Evolutionary conservation across 2,888 invertebrate genomes (phyloP), one percentile per base, ranked within the genome.

Genomic region (Tenthredo scrophulariae): DNA sequence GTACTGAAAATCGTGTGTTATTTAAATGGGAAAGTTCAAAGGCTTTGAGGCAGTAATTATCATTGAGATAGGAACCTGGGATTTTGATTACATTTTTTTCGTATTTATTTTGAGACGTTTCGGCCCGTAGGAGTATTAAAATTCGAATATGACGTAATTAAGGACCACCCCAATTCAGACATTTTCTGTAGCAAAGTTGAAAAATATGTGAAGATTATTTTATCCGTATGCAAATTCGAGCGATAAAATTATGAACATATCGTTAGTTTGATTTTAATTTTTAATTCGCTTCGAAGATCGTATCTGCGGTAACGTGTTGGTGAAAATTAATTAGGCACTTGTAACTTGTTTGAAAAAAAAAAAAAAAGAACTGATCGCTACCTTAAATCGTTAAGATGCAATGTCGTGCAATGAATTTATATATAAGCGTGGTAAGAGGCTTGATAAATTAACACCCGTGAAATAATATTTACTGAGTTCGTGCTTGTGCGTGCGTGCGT

Each of bases 371-470:
- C 22, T 22, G 72, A 74, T 74, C 72, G 62, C 80, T 77, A 80
- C n/a, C 26, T 80, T n/a, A 80, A 80, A 80, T 80, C 80, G 80
- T 62, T 62, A 37, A 58, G 22, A 62, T 40, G 6, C 37, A 40
- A 37, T 80, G 80, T 80, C 80, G 80, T 40, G 80, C 58, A 80
- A 40, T 62, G 80, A 80, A 80, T 80, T 80, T 80, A 62, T 80
- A 79, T 62, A 40, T 37, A 40, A n/a, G n/a, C 62, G 40, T 40
- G 77, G 54, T 77, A 62, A 37, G 62, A 62, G 54, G 13, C 13
- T 22, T 50, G 62, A 80, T 80, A 80, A 80, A 80, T 80, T 80
- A 62, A 80, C 80, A 80, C 80, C 80, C 62, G 80, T 80, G 80
- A 26, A 80, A 62, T 62, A 80, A 80, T 80, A 80, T 80, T 62